These are phyloP conservation scores for Dynastes maya DNA, from an alignment of 2,888 invertebrate species.

Conservation along the genomic window DNA sequence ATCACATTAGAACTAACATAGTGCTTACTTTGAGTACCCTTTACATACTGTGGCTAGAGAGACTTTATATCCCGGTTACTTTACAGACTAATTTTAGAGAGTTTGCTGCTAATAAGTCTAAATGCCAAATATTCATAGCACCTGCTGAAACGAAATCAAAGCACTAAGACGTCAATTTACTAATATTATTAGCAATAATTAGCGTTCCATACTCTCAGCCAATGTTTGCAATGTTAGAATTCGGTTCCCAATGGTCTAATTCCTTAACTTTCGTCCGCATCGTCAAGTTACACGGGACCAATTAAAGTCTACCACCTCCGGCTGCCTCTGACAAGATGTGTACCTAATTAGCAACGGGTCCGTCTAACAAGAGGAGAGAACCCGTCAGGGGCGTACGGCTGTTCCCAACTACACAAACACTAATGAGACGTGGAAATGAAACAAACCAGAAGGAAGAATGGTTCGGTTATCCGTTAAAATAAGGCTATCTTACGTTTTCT, in stretches of 20 bases:
- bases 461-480: neutral
- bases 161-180: no score
- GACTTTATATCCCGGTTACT: no score
- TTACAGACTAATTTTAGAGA: no score
- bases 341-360: slow-evolving; percentile 31
- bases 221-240: neutral
- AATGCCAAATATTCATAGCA: no score
- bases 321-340: slow-evolving; percentile 22
- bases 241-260: neutral
- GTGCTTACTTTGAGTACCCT: no score
- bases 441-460: neutral
- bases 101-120: no score
- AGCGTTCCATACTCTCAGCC: no score
- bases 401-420: neutral
- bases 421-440: slow-evolving; percentile 15
- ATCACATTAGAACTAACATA: no score
- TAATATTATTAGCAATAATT: no score
- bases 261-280: slow-evolving; percentile 1
- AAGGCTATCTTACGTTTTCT: no score
- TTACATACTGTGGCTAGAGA: no score
- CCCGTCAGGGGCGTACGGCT: neutral
- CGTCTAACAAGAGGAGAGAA: slow-evolving; percentile 15
- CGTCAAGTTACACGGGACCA: slow-evolving; percentile 18
- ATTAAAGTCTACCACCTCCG: slow-evolving; percentile 35
- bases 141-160: no score